A percentile compares a stretch with the other conserved stretches of the same genome.
Evolutionary conservation across 2,113 vertebrate species (phyloP).

Genomic region (Pyxicephalus adspersus): DNA sequence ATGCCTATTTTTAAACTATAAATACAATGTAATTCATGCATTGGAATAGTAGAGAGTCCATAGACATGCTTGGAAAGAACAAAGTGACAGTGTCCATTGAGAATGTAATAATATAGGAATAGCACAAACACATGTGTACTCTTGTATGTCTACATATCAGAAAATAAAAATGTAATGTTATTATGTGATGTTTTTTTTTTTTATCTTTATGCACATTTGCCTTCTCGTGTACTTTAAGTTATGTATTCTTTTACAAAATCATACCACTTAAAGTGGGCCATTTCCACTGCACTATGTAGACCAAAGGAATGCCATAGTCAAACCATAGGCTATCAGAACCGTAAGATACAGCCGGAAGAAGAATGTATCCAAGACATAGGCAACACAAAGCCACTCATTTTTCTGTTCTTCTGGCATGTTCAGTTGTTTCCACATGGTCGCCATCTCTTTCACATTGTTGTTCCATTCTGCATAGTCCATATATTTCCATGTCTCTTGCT

Average conservation of each 20-base stretch:
- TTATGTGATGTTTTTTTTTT: not conserved
- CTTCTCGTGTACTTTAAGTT: not conserved
- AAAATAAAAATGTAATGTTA: not conserved
- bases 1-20: too few species aligned
- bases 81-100: too few species aligned
- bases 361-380: conserved; percentile 87
- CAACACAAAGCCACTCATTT: conserved; percentile 90
- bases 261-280: conserved; percentile 52
- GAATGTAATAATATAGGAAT: too few species aligned
- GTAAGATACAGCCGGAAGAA: conserved; percentile 88
- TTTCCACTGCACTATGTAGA: conserved; percentile 81
- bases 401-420: conserved; percentile 82
- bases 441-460: conserved; percentile 80
- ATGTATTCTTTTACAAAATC: not conserved
- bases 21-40: too few species aligned
- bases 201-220: not conserved
- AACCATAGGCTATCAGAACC: conserved; percentile 83
- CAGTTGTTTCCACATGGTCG: conserved; percentile 81
- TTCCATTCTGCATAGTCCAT: conserved; percentile 66
- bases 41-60: too few species aligned
- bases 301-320: conserved; percentile 87
- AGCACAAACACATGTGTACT: too few species aligned
- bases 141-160: too few species aligned
- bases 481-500: not conserved
- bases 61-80: too few species aligned